phyloP scores from a whole-genome alignment of 2,888 invertebrate species.

The Trachelus troglodyta region DNA sequence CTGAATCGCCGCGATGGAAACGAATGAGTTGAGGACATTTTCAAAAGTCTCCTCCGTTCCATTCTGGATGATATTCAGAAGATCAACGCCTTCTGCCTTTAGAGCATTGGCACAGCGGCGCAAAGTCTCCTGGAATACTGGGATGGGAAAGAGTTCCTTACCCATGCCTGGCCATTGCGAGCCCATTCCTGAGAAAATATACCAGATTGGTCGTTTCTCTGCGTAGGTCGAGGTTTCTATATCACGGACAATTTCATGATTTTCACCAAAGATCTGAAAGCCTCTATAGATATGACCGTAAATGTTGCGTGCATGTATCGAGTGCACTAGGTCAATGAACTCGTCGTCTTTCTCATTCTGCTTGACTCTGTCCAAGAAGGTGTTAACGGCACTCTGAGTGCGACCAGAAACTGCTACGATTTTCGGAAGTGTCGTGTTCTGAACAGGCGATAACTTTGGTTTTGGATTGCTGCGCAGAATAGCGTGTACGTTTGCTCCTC shows the following conservation, averaged over 20 bases:
- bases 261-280: slow-evolving; percentile 77
- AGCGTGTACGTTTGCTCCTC: slow-evolving; percentile 96
- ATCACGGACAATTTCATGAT: slow-evolving; percentile 67
- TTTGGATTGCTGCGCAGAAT: slow-evolving; percentile 84
- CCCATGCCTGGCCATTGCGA: slow-evolving; percentile 98
- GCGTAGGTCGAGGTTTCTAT: slow-evolving; percentile 64
- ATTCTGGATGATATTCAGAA: slow-evolving; percentile 82
- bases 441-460: slow-evolving; percentile 72
- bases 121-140: slow-evolving; percentile 84
- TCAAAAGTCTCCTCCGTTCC: slow-evolving; percentile 84
- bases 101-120: slow-evolving; percentile 81
- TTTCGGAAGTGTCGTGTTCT: slow-evolving; percentile 71
- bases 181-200: slow-evolving; percentile 97
- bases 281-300: slow-evolving; percentile 86
- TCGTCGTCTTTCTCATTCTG: slow-evolving; percentile 74
- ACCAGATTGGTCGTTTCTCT: slow-evolving; percentile 89
- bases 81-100: slow-evolving; percentile 82
- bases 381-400: slow-evolving; percentile 81
- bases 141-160: slow-evolving; percentile 83
- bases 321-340: slow-evolving; percentile 81
- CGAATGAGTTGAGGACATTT: slow-evolving; percentile 89
- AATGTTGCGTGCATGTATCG: slow-evolving; percentile 78
- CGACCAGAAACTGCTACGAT: slow-evolving; percentile 86
- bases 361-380: slow-evolving; percentile 74
- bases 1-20: slow-evolving; percentile 95